Conservation (phyloP, 2,113 vertebrate genomes). For the Speoplatyrhinus poulsoni region DNA sequence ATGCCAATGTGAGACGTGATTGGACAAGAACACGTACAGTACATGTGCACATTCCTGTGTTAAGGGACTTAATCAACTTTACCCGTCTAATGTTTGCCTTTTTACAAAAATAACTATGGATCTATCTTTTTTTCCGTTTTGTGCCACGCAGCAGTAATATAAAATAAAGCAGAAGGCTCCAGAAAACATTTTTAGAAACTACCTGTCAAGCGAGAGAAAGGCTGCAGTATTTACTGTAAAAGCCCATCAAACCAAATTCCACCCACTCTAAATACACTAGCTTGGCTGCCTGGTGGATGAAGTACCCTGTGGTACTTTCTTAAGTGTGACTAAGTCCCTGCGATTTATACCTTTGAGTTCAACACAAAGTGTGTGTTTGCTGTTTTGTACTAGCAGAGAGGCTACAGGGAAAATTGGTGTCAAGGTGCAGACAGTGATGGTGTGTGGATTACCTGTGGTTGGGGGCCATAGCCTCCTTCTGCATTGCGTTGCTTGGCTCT, state of each 20-base stretch:
- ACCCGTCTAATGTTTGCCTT: too few relatives aligned
- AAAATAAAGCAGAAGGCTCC: too few relatives aligned
- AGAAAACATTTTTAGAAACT: too few relatives aligned
- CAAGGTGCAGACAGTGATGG: constrained; percentile 31
- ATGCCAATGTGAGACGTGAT: too few relatives aligned
- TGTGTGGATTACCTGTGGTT: constrained; percentile 39
- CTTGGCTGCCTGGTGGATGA: constrained; percentile 48
- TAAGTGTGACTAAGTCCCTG: constrained; percentile 51
- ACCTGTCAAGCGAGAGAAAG: too few relatives aligned
- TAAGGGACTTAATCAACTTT: too few relatives aligned
- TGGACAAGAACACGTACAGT: too few relatives aligned
- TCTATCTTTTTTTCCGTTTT: too few relatives aligned
- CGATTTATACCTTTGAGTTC: constrained; percentile 43
- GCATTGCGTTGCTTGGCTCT: constrained; percentile 32
- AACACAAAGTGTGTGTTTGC: constrained; percentile 31
- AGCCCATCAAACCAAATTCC: constrained; percentile 36
- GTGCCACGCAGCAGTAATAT: too few relatives aligned
- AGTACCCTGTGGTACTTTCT: constrained; percentile 50
- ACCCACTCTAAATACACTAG: constrained; percentile 49
- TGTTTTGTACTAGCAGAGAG: constrained; percentile 35
- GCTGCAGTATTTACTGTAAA: constrained; percentile 33
- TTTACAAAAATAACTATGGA: too few relatives aligned
- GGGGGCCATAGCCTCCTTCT: constrained; percentile 14
- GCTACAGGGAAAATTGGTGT: constrained; percentile 18
- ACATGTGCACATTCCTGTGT: too few relatives aligned